Conservation (phyloP, 92 coral and sea anemone species). For the Parazoanthus darwini region DNA sequence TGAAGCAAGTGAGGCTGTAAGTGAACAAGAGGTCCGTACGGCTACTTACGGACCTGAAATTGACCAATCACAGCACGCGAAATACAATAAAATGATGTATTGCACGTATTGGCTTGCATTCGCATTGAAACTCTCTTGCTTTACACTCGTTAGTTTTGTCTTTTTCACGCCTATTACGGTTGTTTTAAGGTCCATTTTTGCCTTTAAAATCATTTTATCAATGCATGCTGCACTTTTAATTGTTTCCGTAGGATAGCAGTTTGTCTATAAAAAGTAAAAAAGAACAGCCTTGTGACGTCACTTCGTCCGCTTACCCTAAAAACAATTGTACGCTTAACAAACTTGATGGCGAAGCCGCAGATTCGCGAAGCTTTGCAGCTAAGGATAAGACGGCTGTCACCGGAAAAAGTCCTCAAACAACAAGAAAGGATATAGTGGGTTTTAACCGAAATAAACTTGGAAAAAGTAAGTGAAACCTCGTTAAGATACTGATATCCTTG, state of each 20-base stretch:
- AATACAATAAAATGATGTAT: no score
- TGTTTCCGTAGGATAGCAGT: not conserved
- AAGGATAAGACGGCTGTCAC: not conserved
- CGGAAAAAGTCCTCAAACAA: not conserved
- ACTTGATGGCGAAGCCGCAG: not conserved
- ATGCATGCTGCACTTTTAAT: not conserved
- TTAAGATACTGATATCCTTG: not conserved
- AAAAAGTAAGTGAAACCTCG: slow-evolving; percentile 6
- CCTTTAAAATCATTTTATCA: not conserved
- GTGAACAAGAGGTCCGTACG: no score
- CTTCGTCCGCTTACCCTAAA: not conserved
- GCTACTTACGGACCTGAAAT: no score
- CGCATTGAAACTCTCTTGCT: no score
- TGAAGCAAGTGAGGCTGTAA: no score
- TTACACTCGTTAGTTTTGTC: no score
- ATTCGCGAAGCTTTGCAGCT: not conserved
- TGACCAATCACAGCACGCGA: no score
- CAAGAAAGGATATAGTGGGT: not conserved
- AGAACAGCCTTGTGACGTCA: not conserved
- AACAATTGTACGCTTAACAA: not conserved
- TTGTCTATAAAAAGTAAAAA: not conserved
- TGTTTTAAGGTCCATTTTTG: not conserved
- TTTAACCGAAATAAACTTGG: slow-evolving; percentile 25
- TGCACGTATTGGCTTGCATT: no score
- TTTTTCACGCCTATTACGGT: no score